Conservation (phyloP, 2,888 invertebrate genomes). For the Cephus rjabovi region DNA sequence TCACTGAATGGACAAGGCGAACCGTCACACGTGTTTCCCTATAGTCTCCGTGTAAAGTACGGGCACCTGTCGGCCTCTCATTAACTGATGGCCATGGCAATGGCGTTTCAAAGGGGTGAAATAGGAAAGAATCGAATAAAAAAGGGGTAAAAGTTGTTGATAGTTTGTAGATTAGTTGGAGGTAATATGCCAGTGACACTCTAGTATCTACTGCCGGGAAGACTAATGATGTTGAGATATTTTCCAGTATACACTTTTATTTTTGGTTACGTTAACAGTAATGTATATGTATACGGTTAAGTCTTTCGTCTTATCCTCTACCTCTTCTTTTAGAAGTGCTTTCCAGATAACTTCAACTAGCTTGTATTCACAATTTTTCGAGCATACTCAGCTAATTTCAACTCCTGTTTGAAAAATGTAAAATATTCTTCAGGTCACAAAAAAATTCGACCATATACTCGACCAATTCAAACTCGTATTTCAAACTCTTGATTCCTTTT, state of each 20-base stretch:
- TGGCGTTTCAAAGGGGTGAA: background rate
- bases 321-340: background rate
- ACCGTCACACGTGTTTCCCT: constrained; percentile 9
- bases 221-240: constrained; percentile 12
- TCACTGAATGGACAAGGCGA: constrained; percentile 18
- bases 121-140: background rate
- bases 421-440: background rate
- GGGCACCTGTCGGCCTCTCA: constrained; percentile 14
- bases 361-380: background rate
- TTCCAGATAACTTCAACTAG: background rate
- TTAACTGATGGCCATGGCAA: constrained; percentile 20
- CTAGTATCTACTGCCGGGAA: background rate
- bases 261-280: background rate
- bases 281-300: background rate
- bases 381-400: background rate
- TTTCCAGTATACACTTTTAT: background rate
- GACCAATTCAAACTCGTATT: background rate
- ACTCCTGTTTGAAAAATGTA: background rate
- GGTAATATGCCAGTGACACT: constrained; percentile 8
- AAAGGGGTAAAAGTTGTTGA: constrained; percentile 14
- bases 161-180: constrained; percentile 13
- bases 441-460: background rate
- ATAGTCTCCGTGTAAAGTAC: background rate
- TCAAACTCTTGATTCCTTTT: background rate
- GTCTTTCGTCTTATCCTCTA: background rate